Evolutionary conservation across 2,888 invertebrate species (phyloP).

Genomic region (Heliconius charithonia): DNA sequence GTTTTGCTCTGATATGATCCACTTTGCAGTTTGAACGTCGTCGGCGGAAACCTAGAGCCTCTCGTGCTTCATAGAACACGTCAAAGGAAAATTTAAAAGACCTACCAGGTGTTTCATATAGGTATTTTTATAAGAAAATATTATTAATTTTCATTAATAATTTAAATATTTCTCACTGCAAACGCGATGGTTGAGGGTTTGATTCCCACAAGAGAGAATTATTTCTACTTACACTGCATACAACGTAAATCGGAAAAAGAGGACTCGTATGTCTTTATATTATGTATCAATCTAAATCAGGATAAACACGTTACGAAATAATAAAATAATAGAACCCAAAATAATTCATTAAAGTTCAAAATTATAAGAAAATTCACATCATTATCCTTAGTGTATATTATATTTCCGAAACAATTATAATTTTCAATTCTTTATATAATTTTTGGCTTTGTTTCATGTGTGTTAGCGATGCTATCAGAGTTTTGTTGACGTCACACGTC

Average conservation of each 20-base stretch:
- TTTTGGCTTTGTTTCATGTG: too few species aligned
- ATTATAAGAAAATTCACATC: too few species aligned
- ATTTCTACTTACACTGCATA: not conserved
- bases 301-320: too few species aligned
- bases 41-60: slow-evolving; percentile 9
- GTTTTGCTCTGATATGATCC: slow-evolving; percentile 21
- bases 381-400: too few species aligned
- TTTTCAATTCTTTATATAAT: too few species aligned
- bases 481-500: slow-evolving; percentile 56
- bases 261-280: not conserved
- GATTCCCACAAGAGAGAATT: not conserved
- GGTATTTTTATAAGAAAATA: not conserved
- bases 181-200: too few species aligned
- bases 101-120: not conserved
- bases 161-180: not conserved
- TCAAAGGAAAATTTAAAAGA: slow-evolving; percentile 5
- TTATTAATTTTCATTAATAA: not conserved
- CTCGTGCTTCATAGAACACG: slow-evolving; percentile 7
- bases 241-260: not conserved
- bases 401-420: too few species aligned
- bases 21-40: slow-evolving; percentile 9
- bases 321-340: too few species aligned
- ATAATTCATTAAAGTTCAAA: too few species aligned
- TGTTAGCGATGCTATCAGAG: slow-evolving; percentile 2
- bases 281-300: not conserved